phyloP scores from a whole-genome alignment of 2,113 vertebrate species.

The Otis tarda region DNA sequence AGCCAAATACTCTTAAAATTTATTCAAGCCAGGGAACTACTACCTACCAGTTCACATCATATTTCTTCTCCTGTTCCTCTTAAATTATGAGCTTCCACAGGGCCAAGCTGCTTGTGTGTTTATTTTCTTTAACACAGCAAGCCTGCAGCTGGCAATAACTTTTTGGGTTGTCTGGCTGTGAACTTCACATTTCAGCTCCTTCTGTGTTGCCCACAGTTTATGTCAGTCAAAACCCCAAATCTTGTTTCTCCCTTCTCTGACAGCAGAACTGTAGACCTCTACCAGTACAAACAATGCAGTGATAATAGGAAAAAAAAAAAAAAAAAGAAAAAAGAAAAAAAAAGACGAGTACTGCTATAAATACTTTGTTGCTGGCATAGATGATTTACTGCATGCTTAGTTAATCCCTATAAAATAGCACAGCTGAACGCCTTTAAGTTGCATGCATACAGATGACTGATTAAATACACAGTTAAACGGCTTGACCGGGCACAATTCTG shows the following conservation, averaged over 20 bases:
- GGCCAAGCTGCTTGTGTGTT: slow-evolving; percentile 24
- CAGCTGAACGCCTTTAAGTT: slow-evolving; percentile 79
- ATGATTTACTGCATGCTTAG: slow-evolving; percentile 75
- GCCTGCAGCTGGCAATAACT: slow-evolving; percentile 51
- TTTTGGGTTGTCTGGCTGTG: slow-evolving; percentile 28
- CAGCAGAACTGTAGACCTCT: slow-evolving; percentile 55
- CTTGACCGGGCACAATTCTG: slow-evolving; percentile 76
- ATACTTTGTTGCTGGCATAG: slow-evolving; percentile 71
- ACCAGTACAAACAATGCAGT: slow-evolving; percentile 60
- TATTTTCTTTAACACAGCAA: slow-evolving; percentile 65
- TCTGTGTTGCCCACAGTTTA: not conserved
- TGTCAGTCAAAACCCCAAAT: slow-evolving; percentile 49
- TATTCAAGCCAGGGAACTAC: slow-evolving; percentile 57
- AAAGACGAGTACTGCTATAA: slow-evolving; percentile 59
- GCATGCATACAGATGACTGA: slow-evolving; percentile 80
- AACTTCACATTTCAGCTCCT: slow-evolving; percentile 58
- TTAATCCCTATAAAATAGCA: slow-evolving; percentile 79
- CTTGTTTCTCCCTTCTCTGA: slow-evolving; percentile 29
- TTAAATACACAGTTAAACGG: slow-evolving; percentile 79
- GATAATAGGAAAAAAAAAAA: slow-evolving; percentile 32
- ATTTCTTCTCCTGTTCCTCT: slow-evolving; percentile 50
- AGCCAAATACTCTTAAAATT: slow-evolving; percentile 47
- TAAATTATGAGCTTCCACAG: slow-evolving; percentile 49
- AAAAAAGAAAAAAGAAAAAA: not conserved
- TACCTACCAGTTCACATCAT: slow-evolving; percentile 42